Evolutionary conservation across 2,797 vertebrate species (phyloP).

Genomic region (Enteromius paludinosus): DNA sequence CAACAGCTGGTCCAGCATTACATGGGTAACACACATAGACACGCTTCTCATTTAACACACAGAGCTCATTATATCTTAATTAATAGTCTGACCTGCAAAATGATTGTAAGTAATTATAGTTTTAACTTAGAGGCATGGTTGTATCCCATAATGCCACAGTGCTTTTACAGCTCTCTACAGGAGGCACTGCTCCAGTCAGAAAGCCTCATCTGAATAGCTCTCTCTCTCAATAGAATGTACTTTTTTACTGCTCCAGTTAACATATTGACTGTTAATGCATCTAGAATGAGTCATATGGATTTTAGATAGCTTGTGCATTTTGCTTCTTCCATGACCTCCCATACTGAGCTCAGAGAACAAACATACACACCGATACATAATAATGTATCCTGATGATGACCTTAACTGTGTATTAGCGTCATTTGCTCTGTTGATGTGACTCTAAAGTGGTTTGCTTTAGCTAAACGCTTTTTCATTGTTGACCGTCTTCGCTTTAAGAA

Average conservation of each 20-base stretch:
- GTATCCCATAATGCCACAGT: constrained; percentile 6
- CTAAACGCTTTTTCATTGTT: neutral
- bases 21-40: constrained; percentile 81
- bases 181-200: constrained; percentile 11
- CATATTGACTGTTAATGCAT: constrained; percentile 55
- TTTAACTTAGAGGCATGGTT: neutral
- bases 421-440: neutral
- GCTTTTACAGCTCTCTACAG: neutral
- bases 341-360: constrained; percentile 20
- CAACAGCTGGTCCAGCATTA: constrained; percentile 97
- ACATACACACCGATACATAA: neutral
- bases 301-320: constrained; percentile 38
- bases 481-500: neutral
- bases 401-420: neutral
- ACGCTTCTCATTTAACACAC: neutral
- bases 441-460: constrained; percentile 15
- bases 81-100: constrained; percentile 3
- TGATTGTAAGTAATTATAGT: neutral
- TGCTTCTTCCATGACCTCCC: constrained; percentile 20
- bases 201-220: neutral
- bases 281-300: constrained; percentile 61
- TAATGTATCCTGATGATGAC: neutral
- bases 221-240: constrained; percentile 25
- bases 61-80: neutral
- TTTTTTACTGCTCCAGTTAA: constrained; percentile 61